Conservation (phyloP, 2,888 invertebrate species). For the Eupithecia subumbrata region DNA sequence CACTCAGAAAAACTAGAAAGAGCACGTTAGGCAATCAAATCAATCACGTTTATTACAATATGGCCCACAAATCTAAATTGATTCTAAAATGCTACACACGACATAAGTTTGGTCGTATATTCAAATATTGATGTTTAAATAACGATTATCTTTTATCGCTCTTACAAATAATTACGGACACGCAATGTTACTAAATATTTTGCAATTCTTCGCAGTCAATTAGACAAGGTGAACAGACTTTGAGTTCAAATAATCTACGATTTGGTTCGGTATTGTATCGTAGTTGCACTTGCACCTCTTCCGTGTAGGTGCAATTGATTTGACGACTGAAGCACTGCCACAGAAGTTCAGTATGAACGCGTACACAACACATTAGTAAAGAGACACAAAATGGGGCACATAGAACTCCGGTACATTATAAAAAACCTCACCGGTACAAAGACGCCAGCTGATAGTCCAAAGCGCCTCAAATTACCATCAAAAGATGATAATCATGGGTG, state of each 20-base stretch:
- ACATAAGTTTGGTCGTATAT: neutral
- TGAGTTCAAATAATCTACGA: constrained; percentile 25
- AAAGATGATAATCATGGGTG: constrained; percentile 84
- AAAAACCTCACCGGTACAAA: constrained; percentile 79
- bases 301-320: neutral
- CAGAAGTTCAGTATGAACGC: constrained; percentile 9
- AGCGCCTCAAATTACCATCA: constrained; percentile 82
- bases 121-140: constrained; percentile 14
- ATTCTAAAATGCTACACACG: neutral
- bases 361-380: constrained; percentile 42
- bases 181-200: constrained; percentile 40
- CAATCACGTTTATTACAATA: neutral
- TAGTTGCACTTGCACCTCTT: constrained; percentile 11
- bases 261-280: constrained; percentile 11
- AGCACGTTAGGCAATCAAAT: neutral
- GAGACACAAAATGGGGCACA: constrained; percentile 68
- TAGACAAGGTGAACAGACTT: constrained; percentile 47
- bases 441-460: constrained; percentile 79
- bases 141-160: constrained; percentile 34
- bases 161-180: constrained; percentile 40
- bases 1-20: neutral
- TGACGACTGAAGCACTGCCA: neutral
- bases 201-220: constrained; percentile 42
- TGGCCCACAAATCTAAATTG: neutral
- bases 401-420: constrained; percentile 68